phyloP scores from a whole-genome alignment of 2,888 invertebrate genomes.

The Elmis aenea region DNA sequence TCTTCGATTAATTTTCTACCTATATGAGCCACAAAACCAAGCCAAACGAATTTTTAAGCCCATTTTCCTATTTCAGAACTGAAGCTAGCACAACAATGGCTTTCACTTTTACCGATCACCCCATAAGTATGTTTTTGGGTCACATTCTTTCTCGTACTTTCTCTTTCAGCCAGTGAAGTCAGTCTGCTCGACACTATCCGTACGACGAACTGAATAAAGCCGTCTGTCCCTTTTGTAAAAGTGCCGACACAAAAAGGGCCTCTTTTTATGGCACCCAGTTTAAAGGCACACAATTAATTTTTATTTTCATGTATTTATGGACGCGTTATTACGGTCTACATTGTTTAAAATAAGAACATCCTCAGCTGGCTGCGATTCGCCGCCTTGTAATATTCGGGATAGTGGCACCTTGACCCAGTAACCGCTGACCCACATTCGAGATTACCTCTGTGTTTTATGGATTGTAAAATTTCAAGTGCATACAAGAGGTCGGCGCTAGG shows the following conservation, averaged over 20 bases:
- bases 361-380: no score
- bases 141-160: conserved; percentile 27
- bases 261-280: no score
- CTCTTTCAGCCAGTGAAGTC: conserved; percentile 29
- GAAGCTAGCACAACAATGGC: conserved; percentile 18
- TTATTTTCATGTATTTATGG: conserved; percentile 1
- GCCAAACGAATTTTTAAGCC: conserved; percentile 6
- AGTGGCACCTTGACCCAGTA: conserved; percentile 25
- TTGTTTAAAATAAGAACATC: no score
- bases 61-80: conserved; percentile 7
- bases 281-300: conserved; percentile 1
- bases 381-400: no score
- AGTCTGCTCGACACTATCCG: no score
- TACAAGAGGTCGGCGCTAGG: conserved; percentile 19
- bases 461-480: conserved; percentile 26
- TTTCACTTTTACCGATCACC: conserved; percentile 29
- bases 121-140: conserved; percentile 26
- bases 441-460: conserved; percentile 25
- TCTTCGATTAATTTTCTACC: no score
- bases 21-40: background rate
- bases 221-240: no score
- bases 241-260: no score
- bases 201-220: no score
- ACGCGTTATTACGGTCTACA: conserved; percentile 1
- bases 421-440: conserved; percentile 24